Evolutionary conservation across 2,113 vertebrate genomes (phyloP).

Genomic region (Acanthochromis polyacanthus): DNA sequence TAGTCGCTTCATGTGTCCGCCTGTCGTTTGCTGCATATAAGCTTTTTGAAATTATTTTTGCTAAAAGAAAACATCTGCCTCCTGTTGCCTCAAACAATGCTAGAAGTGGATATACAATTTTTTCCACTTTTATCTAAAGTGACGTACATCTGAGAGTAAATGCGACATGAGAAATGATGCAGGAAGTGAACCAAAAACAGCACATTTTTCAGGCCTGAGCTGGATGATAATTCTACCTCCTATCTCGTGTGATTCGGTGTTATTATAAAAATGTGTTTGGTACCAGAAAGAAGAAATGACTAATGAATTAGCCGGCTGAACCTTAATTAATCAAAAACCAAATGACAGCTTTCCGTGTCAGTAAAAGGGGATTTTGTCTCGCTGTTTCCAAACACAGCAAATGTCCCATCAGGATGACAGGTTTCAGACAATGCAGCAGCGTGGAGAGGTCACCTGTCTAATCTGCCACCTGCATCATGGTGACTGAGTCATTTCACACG

Average conservation of each 20-base stretch:
- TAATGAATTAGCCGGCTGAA: slow-evolving; percentile 14
- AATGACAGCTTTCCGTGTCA: slow-evolving; percentile 23
- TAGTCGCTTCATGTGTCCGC: too few relatives aligned
- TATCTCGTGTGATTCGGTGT: not conserved
- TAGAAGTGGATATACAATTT: not conserved
- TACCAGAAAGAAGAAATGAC: not conserved
- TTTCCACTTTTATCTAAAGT: too few relatives aligned
- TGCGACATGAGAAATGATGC: too few relatives aligned
- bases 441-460: slow-evolving; percentile 65
- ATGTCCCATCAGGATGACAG: slow-evolving; percentile 51
- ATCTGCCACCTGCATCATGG: slow-evolving; percentile 50
- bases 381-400: slow-evolving; percentile 62
- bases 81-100: not conserved
- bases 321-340: slow-evolving; percentile 30
- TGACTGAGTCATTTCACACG: slow-evolving; percentile 22
- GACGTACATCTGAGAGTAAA: too few relatives aligned
- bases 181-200: too few relatives aligned
- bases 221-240: not conserved
- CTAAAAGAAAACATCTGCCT: not conserved
- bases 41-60: not conserved
- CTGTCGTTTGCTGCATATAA: too few relatives aligned
- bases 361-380: slow-evolving; percentile 28
- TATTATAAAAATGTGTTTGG: not conserved
- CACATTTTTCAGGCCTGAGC: too few relatives aligned
- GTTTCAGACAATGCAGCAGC: slow-evolving; percentile 26